A percentile compares a stretch with the other conserved stretches of the same genome.
Conservation (phyloP, 2,797 vertebrate species). For the Percopsis omiscomaycus region DNA sequence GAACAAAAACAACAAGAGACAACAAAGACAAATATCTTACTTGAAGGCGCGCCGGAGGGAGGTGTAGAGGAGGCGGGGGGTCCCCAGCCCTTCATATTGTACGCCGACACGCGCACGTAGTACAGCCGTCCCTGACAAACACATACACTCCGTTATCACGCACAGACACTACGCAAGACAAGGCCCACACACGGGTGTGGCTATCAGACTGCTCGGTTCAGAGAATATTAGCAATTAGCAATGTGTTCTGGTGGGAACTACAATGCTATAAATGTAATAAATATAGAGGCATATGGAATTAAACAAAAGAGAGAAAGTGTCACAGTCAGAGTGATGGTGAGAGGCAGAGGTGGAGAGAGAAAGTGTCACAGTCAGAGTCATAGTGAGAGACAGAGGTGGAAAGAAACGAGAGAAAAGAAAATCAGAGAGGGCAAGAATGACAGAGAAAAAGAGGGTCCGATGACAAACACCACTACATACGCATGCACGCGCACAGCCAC, state of each 20-base stretch:
- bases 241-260: background rate
- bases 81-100: constrained; percentile 97
- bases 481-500: too few relatives aligned
- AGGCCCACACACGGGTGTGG: too few relatives aligned
- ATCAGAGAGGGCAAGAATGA: background rate
- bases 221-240: too few relatives aligned
- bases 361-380: too few relatives aligned
- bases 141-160: background rate
- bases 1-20: background rate
- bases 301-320: background rate
- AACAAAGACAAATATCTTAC: constrained; percentile 71
- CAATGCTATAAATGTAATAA: too few relatives aligned
- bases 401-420: fast-evolving
- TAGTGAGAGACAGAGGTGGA: background rate
- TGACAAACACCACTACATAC: too few relatives aligned
- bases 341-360: background rate
- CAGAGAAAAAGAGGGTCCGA: too few relatives aligned
- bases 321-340: background rate
- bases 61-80: constrained; percentile 82
- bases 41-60: constrained; percentile 86
- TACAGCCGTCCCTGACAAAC: constrained; percentile 84
- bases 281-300: too few relatives aligned
- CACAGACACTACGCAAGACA: background rate
- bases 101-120: constrained; percentile 87
- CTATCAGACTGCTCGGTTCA: background rate